Base-by-base conservation (phyloP, 1,140 invertebrate species). In the Idris sp. region DNA sequence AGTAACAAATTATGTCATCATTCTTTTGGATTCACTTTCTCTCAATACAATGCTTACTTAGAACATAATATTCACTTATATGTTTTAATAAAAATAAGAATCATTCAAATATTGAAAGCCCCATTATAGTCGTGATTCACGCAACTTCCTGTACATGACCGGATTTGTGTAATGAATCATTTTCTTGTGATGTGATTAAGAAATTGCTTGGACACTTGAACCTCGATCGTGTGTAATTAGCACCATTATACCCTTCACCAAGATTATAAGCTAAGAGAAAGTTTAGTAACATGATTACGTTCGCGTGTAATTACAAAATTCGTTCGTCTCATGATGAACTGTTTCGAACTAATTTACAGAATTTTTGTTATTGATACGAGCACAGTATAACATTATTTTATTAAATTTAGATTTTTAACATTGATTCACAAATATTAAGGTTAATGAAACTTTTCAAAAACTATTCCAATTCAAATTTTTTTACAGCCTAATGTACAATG, bases 131-230 rank as follows among this genome's bases (percentile, higher is more conserved):
- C 41, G 59, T 59, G 59, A 65, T 71, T 54, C 58, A 38, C 43
- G 62, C 68, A 77, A 77, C 74, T 77, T 73, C 68, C 68, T 40
- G 62, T 58, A 67, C 61, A 51, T 30, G 68, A 54, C 68, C 68
- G 68, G 74, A 69, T 77, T 69, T 68, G 58, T 61, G 74, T 68
- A 77, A 73, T 77, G 68, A 73, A 77, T 77, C 64, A 73, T 73
- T 77, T 73, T 77, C 51, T 56, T 58, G 43, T 73, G 64, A 73
- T 65, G 68, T 65, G 62, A 77, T 77, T 77, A 73, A 73, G 74
- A 77, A 77, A 77, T 77, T 56, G 54, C 62, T 61, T 67, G 49
- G 58, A 76, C 74, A 76, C 67, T 75, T 75, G 38, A 58, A 61
- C 51, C 53, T 38, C 31, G 38, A 72, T 68, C 67, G 40, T 53